Conservation (phyloP, 2,113 vertebrate species). For the Mus pahari region DNA sequence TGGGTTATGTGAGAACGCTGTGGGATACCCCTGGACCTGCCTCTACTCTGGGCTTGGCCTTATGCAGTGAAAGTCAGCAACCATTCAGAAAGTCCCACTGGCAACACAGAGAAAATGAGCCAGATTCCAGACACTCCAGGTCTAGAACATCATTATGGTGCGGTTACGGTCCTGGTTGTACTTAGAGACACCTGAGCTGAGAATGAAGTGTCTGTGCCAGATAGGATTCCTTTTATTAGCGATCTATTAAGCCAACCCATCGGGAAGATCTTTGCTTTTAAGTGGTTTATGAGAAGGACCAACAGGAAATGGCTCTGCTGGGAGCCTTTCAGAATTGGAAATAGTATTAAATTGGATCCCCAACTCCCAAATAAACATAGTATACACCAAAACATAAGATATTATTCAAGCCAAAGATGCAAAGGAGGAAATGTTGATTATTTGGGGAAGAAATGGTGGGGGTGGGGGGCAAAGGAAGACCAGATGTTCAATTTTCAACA, state of each 20-base stretch:
- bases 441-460: constrained; percentile 23
- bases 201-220: background rate
- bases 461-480: constrained; percentile 28
- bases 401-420: constrained; percentile 54
- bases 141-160: background rate
- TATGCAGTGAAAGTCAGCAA: background rate
- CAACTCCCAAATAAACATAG: constrained; percentile 57
- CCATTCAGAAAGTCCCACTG: background rate
- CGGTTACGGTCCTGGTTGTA: background rate
- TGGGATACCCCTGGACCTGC: background rate
- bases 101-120: background rate
- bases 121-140: background rate
- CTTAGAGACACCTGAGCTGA: background rate
- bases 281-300: constrained; percentile 66
- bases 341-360: constrained; percentile 50
- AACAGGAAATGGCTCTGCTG: constrained; percentile 73
- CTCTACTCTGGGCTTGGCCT: no score
- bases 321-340: constrained; percentile 64
- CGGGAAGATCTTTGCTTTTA: constrained; percentile 75
- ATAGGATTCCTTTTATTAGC: constrained; percentile 14
- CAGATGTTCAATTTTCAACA: constrained; percentile 79
- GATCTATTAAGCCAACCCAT: constrained; percentile 65
- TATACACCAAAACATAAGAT: constrained; percentile 63
- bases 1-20: background rate
- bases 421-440: constrained; percentile 65